These are phyloP conservation scores for Lumbricus terrestris DNA, from an alignment of 2,888 invertebrate species.

Conservation along the genomic window DNA sequence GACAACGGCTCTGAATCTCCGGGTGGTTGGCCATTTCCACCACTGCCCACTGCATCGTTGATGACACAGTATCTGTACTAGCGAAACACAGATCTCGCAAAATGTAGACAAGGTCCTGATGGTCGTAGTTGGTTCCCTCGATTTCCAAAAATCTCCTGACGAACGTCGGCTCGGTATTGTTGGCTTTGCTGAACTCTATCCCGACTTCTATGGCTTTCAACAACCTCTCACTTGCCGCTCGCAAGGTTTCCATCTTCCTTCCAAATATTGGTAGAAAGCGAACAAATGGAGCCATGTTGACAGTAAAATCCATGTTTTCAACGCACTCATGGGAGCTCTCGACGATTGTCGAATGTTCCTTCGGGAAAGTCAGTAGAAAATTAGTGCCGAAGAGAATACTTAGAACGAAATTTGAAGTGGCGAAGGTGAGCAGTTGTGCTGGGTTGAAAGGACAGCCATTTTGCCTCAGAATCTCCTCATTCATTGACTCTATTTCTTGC, in stretches of 20 bases:
- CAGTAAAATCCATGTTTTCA: neutral
- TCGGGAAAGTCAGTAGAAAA: neutral
- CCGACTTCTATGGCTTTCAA: neutral
- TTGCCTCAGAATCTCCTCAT: neutral
- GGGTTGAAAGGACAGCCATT: neutral
- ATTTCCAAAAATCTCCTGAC: neutral
- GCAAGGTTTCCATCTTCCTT: neutral
- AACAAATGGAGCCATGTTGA: neutral
- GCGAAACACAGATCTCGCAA: neutral
- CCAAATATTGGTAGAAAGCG: neutral
- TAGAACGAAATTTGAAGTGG: neutral
- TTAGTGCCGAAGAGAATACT: neutral
- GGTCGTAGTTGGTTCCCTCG: neutral
- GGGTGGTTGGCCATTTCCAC: conserved; percentile 16
- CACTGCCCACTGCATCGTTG: neutral
- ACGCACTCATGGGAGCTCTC: neutral
- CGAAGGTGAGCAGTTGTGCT: neutral
- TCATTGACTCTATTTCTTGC: neutral
- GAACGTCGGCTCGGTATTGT: neutral
- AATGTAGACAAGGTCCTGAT: neutral
- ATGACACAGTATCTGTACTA: neutral
- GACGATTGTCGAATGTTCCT: neutral
- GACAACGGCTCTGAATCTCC: neutral
- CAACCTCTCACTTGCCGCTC: neutral
- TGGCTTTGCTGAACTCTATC: neutral